Conservation (phyloP, 2,113 vertebrate genomes). For the Tetrax tetrax region DNA sequence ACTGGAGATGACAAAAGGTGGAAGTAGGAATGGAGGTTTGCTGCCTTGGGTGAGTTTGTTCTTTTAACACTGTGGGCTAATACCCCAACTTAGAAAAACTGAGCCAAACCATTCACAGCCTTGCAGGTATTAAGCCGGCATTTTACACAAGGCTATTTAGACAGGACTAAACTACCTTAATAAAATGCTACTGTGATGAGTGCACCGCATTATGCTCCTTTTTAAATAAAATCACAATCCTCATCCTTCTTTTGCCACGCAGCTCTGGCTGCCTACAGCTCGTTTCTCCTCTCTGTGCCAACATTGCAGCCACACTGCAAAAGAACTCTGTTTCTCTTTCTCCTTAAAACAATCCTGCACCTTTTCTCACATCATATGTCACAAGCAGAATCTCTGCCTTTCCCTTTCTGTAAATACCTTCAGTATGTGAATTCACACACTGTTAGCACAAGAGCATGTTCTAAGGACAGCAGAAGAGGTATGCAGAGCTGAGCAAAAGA, state of each 20-base stretch:
- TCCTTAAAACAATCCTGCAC: neutral
- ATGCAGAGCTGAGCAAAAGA: neutral
- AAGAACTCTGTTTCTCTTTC: neutral
- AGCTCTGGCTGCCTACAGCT: conserved; percentile 1
- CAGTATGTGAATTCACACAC: neutral
- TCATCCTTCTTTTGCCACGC: neutral
- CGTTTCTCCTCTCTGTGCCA: neutral
- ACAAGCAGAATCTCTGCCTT: neutral
- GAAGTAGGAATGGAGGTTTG: conserved; percentile 12
- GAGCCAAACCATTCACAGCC: neutral
- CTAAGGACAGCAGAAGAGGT: neutral
- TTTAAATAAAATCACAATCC: neutral
- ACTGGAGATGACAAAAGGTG: conserved; percentile 53
- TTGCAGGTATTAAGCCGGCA: neutral
- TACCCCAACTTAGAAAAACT: neutral
- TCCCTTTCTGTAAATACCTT: neutral
- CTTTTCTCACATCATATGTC: neutral
- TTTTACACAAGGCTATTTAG: neutral
- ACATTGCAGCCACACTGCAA: neutral
- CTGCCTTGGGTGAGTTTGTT: conserved; percentile 48
- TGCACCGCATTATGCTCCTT: neutral
- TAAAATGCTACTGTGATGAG: neutral
- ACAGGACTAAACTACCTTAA: neutral
- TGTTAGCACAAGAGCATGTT: neutral
- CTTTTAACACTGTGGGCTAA: conserved; percentile 57